Percentiles rank a stretch among this genome's conserved stretches.
phyloP scores from a whole-genome alignment of 2,113 vertebrate genomes.

The Chitala chitala region DNA sequence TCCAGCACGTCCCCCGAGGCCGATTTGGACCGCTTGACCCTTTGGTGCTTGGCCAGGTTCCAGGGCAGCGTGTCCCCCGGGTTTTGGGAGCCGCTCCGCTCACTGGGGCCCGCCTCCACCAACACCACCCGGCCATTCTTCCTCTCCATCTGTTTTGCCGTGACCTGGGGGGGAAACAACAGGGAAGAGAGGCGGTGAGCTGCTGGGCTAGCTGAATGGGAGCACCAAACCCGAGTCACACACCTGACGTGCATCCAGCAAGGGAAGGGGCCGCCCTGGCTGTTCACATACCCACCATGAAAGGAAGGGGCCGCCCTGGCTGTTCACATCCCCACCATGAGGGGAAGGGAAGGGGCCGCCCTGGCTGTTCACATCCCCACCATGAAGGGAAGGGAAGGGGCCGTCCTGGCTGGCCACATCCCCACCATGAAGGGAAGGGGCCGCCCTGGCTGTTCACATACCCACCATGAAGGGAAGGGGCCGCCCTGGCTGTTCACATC shows the following conservation, averaged over 20 bases:
- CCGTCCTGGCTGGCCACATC: too few relatives aligned
- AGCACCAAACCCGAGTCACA: too few relatives aligned
- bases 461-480: too few relatives aligned
- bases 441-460: too few relatives aligned
- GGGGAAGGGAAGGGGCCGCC: not conserved
- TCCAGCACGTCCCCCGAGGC: conserved; percentile 76
- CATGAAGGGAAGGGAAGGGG: too few relatives aligned
- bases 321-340: too few relatives aligned
- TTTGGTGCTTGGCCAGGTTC: conserved; percentile 84
- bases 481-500: too few relatives aligned
- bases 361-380: not conserved
- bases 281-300: not conserved
- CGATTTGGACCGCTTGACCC: conserved; percentile 68
- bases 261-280: too few relatives aligned
- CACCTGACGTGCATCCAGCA: too few relatives aligned
- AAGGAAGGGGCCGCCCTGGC: too few relatives aligned
- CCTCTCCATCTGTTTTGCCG: conserved; percentile 52
- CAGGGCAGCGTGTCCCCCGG: conserved; percentile 87
- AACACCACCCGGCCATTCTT: conserved; percentile 43
- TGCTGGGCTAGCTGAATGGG: too few relatives aligned
- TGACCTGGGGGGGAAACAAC: conserved; percentile 38
- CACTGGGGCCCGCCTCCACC: conserved; percentile 51
- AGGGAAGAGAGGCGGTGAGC: not conserved
- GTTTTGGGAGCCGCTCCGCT: conserved; percentile 45
- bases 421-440: too few relatives aligned